These are phyloP conservation scores for Poeciliopsis gracilis DNA, from an alignment of 2,797 vertebrate species.

Conservation along the genomic window DNA sequence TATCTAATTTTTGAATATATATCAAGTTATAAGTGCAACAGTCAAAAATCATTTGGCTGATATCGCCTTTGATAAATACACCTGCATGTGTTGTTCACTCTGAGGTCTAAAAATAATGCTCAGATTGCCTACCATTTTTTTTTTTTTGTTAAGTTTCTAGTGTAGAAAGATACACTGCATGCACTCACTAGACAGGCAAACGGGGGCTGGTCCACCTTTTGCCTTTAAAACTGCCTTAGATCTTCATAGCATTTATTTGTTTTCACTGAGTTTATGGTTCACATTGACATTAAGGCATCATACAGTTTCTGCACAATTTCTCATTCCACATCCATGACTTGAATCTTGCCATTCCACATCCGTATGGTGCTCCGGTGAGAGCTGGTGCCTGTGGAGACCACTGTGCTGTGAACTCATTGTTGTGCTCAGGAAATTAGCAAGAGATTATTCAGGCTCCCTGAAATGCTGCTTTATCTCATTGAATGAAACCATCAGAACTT, in stretches of 20 bases:
- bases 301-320: neutral
- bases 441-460: neutral
- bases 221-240: neutral
- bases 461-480: neutral
- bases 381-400: neutral
- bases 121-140: neutral
- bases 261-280: neutral
- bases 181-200: neutral
- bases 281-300: neutral
- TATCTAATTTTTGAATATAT: conserved; percentile 21
- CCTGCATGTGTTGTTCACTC: neutral
- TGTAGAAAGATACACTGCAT: neutral
- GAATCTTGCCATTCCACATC: neutral
- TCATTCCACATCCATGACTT: neutral
- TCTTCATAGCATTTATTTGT: neutral
- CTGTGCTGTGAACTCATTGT: neutral
- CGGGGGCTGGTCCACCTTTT: neutral
- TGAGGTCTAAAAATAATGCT: neutral
- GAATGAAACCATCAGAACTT: neutral
- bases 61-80: conserved; percentile 15
- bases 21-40: conserved; percentile 14
- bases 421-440: neutral
- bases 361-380: neutral
- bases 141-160: conserved; percentile 6
- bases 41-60: conserved; percentile 10